Evolutionary conservation across 2,797 vertebrate species (phyloP), one percentile per base, ranked within the genome.

Genomic region (Rhadinocentrus ornatus): DNA sequence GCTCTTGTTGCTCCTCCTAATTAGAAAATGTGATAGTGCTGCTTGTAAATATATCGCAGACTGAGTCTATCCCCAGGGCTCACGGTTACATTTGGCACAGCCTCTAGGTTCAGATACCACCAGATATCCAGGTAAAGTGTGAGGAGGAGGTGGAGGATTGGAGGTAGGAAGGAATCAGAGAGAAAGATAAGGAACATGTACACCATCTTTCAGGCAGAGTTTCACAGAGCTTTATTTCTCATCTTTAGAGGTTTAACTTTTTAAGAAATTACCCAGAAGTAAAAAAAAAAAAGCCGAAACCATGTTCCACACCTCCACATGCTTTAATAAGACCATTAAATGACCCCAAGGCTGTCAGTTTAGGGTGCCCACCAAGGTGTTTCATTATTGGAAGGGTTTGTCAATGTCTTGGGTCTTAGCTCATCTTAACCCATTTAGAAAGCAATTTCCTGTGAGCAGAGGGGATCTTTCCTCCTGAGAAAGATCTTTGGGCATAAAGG

Each of bases 391-490:
- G 72, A 75, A 86, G 81, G 88, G 88, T 90, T 90, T 91, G 83
- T 88, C 86, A 86, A 85, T 90, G 91, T 91, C 89, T 89, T 84
- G 78, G 90, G 89, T 93, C 89, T 93, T 92, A 93, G 86, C 90
- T 88, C 81, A 88, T 91, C 87, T 93, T 93, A 94, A 92, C 91
- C 89, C 88, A 93, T 91, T 91, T 90, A 88, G 82, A 91, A 91
- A 87, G 88, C 86, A 91, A 93, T 93, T 93, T 93, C 90, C 89
- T 88, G 78, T 72, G 80, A 88, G 82, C 73, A 80, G 73, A 76
- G 75, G 75, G 83, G 83, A 90, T 90, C 83, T 90, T 82, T 86
- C 82, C 87, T 90, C 89, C 85, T 77, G 73, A 90, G 89, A 74
- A 88, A 88, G 87, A 91, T 89, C 85, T 87, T 61, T 77, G 76